Evolutionary conservation across 2,113 vertebrate species (phyloP).

Genomic region (Acinonyx jubatus): DNA sequence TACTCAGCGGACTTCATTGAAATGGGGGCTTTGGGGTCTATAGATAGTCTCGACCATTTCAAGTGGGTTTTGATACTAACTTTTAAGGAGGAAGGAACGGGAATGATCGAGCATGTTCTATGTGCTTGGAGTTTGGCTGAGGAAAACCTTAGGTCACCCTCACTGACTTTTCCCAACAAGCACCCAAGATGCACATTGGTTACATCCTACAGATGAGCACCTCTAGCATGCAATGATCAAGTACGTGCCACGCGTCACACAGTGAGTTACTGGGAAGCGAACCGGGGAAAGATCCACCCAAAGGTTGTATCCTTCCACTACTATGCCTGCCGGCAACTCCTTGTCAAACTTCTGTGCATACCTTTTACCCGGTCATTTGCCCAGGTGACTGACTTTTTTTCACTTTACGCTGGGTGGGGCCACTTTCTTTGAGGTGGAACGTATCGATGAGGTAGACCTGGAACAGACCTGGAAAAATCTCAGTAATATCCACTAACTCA

Average conservation of each 20-base stretch:
- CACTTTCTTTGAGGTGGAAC: not conserved
- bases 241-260: accelerated
- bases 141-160: not conserved
- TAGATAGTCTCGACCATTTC: slow-evolving; percentile 30
- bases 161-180: not conserved
- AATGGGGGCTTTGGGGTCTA: slow-evolving; percentile 60
- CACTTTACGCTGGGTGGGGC: not conserved
- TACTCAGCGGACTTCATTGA: slow-evolving; percentile 49
- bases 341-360: not conserved
- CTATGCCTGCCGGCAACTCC: not conserved
- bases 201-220: not conserved
- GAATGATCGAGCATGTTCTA: not conserved
- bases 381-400: not conserved
- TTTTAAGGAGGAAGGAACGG: slow-evolving; percentile 15
- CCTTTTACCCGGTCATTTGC: not conserved
- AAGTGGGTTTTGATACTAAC: not conserved
- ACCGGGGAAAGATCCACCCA: not conserved
- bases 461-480: not conserved
- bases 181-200: accelerated
- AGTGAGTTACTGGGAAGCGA: not conserved
- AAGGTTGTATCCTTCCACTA: not conserved
- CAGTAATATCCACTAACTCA: not conserved
- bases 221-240: not conserved
- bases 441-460: not conserved
- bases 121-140: not conserved